Evolutionary conservation across 1,140 invertebrate genomes (phyloP).

Genomic region (Paralvinella palmiformis): DNA sequence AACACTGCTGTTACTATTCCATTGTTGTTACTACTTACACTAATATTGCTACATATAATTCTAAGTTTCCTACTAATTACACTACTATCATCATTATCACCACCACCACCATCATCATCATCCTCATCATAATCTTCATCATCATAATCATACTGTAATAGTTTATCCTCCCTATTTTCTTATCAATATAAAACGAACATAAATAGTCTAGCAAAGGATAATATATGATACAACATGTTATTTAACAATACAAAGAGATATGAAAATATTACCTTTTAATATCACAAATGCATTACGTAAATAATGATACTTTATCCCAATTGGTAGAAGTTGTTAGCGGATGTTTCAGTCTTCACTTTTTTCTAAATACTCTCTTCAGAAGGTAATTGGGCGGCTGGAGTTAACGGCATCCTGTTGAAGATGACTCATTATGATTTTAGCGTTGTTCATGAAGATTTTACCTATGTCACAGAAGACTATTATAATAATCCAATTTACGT

Average conservation of each 20-base stretch:
- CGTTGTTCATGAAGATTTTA: conserved; percentile 24
- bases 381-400: conserved; percentile 11
- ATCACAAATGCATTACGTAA: not conserved
- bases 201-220: not conserved
- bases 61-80: too few species aligned
- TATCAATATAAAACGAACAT: too few species aligned
- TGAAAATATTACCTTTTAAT: not conserved
- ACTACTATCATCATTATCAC: too few species aligned
- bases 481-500: conserved; percentile 23
- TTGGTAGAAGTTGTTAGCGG: not conserved
- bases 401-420: conserved; percentile 18
- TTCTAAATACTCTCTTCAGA: not conserved
- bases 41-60: too few species aligned
- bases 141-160: too few species aligned
- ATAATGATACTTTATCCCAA: not conserved
- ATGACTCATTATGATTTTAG: conserved; percentile 26
- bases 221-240: not conserved
- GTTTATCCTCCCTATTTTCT: too few species aligned
- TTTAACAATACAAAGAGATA: not conserved
- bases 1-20: too few species aligned
- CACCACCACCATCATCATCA: too few species aligned
- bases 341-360: not conserved
- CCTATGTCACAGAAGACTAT: conserved; percentile 12
- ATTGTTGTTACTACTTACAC: too few species aligned
- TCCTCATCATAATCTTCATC: too few species aligned